Conservation (phyloP, 1,140 invertebrate species). For the Drosophila asahinai region DNA sequence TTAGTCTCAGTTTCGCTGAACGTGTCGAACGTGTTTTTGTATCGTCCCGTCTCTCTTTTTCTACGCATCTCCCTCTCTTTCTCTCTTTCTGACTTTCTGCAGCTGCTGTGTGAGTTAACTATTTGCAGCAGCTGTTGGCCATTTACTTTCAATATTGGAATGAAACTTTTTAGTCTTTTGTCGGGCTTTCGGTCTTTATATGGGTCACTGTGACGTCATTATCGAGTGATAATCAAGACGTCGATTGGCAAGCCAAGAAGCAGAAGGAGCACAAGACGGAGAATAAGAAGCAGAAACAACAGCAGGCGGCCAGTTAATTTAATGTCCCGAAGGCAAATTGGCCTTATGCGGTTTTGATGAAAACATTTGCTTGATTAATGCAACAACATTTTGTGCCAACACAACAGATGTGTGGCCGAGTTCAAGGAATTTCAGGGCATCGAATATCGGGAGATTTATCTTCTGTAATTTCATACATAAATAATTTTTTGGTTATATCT, state of each 20-base stretch:
- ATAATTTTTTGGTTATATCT: neutral
- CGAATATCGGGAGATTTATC: slow-evolving; percentile 35
- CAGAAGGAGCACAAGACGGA: neutral
- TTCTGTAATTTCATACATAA: slow-evolving; percentile 29
- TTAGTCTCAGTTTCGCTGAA: slow-evolving; percentile 61
- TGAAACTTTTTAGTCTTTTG: slow-evolving; percentile 42
- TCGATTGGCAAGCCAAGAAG: neutral
- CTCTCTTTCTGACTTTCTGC: slow-evolving; percentile 24
- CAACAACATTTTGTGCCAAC: slow-evolving; percentile 5
- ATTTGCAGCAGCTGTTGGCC: slow-evolving; percentile 68
- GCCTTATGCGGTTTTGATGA: slow-evolving; percentile 44
- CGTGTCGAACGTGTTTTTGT: slow-evolving; percentile 69
- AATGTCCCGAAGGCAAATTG: slow-evolving; percentile 44
- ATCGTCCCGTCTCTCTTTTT: neutral
- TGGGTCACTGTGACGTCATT: slow-evolving; percentile 52
- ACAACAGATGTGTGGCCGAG: slow-evolving; percentile 38
- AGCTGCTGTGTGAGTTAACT: slow-evolving; percentile 52
- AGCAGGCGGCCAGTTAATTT: slow-evolving; percentile 32
- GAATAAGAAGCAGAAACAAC: slow-evolving; percentile 11
- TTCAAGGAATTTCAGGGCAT: slow-evolving; percentile 9
- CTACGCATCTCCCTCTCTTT: neutral
- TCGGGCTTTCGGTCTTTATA: slow-evolving; percentile 14
- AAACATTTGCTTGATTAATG: slow-evolving; percentile 59
- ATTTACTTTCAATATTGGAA: slow-evolving; percentile 77
- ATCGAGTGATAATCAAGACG: slow-evolving; percentile 46